A percentile compares a stretch with the other conserved stretches of the same genome.
Evolutionary conservation across 2,888 invertebrate genomes (phyloP).

Genomic region (Meloe dianella): DNA sequence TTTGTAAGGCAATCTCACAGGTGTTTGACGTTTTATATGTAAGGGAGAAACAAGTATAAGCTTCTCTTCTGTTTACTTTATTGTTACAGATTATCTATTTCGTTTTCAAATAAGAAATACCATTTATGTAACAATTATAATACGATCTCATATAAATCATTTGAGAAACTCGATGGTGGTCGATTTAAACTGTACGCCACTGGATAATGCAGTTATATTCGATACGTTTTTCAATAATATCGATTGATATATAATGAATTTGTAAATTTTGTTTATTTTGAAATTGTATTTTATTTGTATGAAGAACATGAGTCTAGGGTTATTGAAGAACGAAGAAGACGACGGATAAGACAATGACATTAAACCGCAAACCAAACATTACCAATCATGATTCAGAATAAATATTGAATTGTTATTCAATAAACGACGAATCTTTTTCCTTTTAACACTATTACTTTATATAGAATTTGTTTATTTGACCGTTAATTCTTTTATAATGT

Average conservation of each 20-base stretch:
- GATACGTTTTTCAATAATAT: not conserved
- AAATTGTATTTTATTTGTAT: not conserved
- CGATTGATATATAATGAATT: too few relatives aligned
- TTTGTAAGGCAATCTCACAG: conserved; percentile 34
- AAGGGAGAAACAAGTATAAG: conserved; percentile 23
- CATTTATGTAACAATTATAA: not conserved
- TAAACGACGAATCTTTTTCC: conserved; percentile 16
- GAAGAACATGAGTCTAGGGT: not conserved
- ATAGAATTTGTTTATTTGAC: conserved; percentile 8
- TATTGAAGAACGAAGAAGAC: conserved; percentile 14
- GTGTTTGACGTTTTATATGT: conserved; percentile 29
- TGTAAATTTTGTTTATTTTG: not conserved
- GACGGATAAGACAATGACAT: conserved; percentile 21
- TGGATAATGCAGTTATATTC: not conserved
- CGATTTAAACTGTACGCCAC: not conserved
- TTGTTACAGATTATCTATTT: not conserved
- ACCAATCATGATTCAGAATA: conserved; percentile 25
- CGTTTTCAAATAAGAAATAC: too few relatives aligned
- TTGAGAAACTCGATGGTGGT: not conserved
- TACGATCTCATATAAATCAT: not conserved
- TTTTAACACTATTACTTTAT: conserved; percentile 1
- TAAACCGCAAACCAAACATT: conserved; percentile 28
- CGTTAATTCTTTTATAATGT: not conserved
- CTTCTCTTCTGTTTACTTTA: not conserved
- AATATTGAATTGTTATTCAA: conserved; percentile 40